A percentile compares a stretch with the other conserved stretches of the same genome.
These are phyloP conservation scores for Tetramorium bicarinatum DNA, from an alignment of 2,888 invertebrate genomes.

Conservation along the genomic window DNA sequence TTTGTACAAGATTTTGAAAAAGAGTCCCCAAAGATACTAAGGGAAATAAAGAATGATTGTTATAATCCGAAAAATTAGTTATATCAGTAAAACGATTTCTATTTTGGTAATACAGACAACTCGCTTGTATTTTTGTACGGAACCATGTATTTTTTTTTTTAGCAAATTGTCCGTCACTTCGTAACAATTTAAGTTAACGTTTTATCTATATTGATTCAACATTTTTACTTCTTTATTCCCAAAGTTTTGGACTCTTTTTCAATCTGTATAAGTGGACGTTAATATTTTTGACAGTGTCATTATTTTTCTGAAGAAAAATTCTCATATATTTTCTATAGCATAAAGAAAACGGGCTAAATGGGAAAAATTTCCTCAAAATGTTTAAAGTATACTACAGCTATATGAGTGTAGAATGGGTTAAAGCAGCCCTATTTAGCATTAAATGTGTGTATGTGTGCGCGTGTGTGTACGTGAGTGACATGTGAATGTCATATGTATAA, in stretches of 20 bases:
- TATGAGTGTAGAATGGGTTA: conserved; percentile 7
- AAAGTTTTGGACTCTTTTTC: neutral
- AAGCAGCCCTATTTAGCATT: conserved; percentile 6
- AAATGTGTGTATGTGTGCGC: neutral
- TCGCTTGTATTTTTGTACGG: neutral
- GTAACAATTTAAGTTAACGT: neutral
- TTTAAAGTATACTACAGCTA: conserved; percentile 18
- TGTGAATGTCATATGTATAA: neutral
- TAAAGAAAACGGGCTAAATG: conserved; percentile 20
- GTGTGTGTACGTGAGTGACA: neutral
- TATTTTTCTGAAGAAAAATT: neutral
- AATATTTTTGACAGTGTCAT: conserved; percentile 8
- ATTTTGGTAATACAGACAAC: neutral
- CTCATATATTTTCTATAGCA: conserved; percentile 1
- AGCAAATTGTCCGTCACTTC: neutral
- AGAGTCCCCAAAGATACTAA: neutral
- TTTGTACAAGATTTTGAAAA: conserved; percentile 1
- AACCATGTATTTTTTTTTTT: neutral
- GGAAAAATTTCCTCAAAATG: conserved; percentile 12
- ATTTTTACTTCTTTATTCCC: neutral
- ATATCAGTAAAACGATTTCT: neutral
- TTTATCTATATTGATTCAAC: neutral
- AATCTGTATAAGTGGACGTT: neutral
- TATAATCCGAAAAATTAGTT: neutral
- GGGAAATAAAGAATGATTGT: neutral